Evolutionary conservation across 37 sponge, comb jelly and placozoan genomes (phyloP).

Genomic region (Hormiphora californensis): DNA sequence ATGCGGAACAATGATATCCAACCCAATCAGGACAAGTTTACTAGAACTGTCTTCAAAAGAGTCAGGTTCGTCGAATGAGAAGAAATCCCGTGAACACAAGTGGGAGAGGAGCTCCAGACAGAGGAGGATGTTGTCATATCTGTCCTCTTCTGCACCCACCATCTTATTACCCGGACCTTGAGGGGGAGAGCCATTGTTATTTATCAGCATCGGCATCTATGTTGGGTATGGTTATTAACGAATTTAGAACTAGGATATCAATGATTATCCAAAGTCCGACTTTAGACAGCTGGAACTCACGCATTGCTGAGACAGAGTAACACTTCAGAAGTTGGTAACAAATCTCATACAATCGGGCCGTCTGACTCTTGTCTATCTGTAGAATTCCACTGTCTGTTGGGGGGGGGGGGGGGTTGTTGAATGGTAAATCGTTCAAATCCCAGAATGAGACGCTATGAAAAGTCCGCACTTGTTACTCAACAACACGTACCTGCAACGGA

Average conservation of each 20-base stretch:
- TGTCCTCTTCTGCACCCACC: conserved; percentile 19
- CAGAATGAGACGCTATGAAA: not conserved
- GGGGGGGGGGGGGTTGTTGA: not conserved
- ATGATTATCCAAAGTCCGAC: not conserved
- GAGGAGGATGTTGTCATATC: conserved; percentile 49
- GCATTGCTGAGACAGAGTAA: conserved; percentile 3
- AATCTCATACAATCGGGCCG: not conserved
- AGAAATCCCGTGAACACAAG: conserved; percentile 44
- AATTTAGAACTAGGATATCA: not conserved
- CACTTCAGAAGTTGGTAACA: conserved; percentile 35
- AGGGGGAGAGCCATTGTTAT: not conserved
- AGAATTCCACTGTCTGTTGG: conserved; percentile 29
- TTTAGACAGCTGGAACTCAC: not conserved
- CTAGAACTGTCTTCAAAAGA: conserved; percentile 2
- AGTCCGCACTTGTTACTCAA: not conserved
- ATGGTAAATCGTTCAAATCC: not conserved
- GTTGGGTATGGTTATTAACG: not conserved
- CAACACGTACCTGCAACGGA: not conserved
- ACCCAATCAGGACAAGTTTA: conserved; percentile 17
- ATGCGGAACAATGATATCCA: conserved; percentile 38
- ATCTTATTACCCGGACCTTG: not conserved
- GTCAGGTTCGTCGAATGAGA: conserved; percentile 33
- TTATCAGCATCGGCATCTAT: not conserved
- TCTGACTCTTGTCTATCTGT: conserved; percentile 33
- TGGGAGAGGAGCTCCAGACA: conserved; percentile 51